phyloP scores from a whole-genome alignment of 2,888 invertebrate genomes.

The Apodemia mormo region DNA sequence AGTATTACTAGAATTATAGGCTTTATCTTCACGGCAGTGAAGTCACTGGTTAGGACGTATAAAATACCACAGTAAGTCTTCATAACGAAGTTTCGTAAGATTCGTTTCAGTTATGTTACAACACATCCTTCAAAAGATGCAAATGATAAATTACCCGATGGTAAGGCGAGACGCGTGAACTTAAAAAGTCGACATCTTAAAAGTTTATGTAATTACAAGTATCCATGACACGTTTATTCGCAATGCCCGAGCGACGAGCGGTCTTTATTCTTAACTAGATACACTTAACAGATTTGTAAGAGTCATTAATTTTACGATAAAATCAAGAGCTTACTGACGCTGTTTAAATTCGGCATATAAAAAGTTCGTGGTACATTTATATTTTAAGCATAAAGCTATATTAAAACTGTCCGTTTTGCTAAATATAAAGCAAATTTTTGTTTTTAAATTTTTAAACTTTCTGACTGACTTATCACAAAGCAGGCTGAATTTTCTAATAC shows the following conservation, averaged over 20 bases:
- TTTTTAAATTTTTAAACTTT: too few relatives aligned
- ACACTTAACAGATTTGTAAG: not conserved
- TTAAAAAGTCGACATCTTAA: not conserved
- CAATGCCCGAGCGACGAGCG: not conserved
- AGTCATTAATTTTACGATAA: not conserved
- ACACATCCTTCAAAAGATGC: not conserved
- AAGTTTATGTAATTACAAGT: not conserved
- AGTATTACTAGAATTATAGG: too few relatives aligned
- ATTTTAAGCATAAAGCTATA: not conserved
- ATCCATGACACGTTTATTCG: conserved; percentile 3
- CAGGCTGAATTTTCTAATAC: too few relatives aligned
- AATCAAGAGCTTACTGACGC: not conserved
- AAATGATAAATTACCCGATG: not conserved
- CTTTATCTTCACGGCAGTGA: too few relatives aligned
- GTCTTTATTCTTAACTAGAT: not conserved
- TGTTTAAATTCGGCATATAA: not conserved
- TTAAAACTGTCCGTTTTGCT: too few relatives aligned
- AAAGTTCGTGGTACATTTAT: not conserved
- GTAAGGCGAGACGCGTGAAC: not conserved
- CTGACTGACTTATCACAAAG: too few relatives aligned
- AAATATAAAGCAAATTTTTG: too few relatives aligned
- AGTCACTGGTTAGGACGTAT: too few relatives aligned
- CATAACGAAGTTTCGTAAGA: not conserved
- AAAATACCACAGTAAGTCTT: not conserved
- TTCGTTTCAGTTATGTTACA: not conserved